Evolutionary conservation across 2,797 vertebrate species (phyloP).

Genomic region (Channa striata): DNA sequence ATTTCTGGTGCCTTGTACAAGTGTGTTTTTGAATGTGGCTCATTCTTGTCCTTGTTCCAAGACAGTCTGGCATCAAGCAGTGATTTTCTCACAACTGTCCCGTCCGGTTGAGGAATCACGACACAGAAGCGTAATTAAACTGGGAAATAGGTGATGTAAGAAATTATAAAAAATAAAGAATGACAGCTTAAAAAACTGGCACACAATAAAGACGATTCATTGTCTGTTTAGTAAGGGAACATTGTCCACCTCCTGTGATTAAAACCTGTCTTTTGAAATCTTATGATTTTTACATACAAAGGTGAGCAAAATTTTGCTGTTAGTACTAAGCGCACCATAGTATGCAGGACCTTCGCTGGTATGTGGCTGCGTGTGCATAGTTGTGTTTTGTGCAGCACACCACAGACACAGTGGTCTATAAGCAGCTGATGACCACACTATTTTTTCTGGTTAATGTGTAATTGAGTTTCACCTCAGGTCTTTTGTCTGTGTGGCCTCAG

Average conservation of each 20-base stretch:
- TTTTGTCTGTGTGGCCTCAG: slow-evolving; percentile 19
- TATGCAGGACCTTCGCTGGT: not conserved
- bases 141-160: too few species aligned
- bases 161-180: too few species aligned
- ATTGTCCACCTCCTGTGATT: too few species aligned
- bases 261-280: too few species aligned
- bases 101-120: too few species aligned
- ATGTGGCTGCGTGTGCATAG: not conserved
- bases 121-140: too few species aligned
- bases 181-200: not conserved
- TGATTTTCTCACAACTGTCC: too few species aligned
- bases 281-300: not conserved
- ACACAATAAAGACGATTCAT: not conserved
- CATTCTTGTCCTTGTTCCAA: too few species aligned
- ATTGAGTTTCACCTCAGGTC: slow-evolving; percentile 17
- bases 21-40: too few species aligned
- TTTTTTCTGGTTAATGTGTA: slow-evolving; percentile 5
- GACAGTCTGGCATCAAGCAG: too few species aligned
- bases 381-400: slow-evolving; percentile 1
- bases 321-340: not conserved
- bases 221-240: not conserved
- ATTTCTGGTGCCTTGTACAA: too few species aligned
- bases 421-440: slow-evolving; percentile 9
- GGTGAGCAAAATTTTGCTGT: not conserved
- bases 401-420: slow-evolving; percentile 1